Evolutionary conservation across 2,797 vertebrate genomes (phyloP).

Genomic region (Anas capensis): DNA sequence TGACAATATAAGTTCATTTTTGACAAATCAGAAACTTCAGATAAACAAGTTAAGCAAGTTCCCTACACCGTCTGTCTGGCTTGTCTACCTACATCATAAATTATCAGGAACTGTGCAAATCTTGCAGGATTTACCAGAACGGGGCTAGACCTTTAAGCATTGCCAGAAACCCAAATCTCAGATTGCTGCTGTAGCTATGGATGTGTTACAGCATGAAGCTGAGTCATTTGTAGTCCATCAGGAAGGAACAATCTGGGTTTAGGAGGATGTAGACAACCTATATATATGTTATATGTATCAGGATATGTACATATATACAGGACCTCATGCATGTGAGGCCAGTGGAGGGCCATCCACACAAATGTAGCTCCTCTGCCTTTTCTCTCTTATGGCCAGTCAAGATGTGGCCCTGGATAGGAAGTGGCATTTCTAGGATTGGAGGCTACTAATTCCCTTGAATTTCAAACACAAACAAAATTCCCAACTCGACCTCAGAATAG

Average conservation of each 20-base stretch:
- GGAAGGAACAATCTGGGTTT: not conserved
- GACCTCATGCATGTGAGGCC: not conserved
- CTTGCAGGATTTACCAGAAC: not conserved
- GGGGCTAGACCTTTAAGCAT: not conserved
- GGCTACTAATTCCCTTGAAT: not conserved
- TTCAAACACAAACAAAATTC: not conserved
- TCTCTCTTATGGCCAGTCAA: not conserved
- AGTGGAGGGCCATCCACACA: not conserved
- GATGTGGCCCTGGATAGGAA: not conserved
- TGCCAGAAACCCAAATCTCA: not conserved
- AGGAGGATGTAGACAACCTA: not conserved
- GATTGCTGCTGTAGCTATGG: not conserved
- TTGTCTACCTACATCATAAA: not conserved
- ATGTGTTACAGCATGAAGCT: not conserved
- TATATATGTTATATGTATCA: too few relatives aligned
- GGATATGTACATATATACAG: not conserved
- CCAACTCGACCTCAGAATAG: not conserved
- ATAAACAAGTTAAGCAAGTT: not conserved
- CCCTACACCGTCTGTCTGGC: not conserved
- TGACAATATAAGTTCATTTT: not conserved
- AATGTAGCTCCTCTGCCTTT: not conserved
- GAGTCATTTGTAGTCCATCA: not conserved
- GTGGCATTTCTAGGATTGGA: not conserved
- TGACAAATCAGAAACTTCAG: not conserved
- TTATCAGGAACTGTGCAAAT: not conserved